Percentiles rank a stretch among this genome's conserved stretches.
phyloP scores from a whole-genome alignment of 2,113 vertebrate genomes.

The Nerophis ophidion region DNA sequence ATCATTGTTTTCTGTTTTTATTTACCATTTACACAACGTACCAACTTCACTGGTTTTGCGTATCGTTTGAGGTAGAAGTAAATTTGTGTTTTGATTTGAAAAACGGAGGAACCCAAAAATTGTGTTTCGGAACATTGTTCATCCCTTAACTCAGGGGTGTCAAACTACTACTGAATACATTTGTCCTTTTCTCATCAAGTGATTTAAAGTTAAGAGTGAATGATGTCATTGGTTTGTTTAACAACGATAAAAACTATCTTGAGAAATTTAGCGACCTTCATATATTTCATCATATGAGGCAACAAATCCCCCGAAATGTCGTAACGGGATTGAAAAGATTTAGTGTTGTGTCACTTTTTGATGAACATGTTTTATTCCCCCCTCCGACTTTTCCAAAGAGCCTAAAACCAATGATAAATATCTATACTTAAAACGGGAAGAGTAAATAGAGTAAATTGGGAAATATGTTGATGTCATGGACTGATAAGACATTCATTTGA shows the following conservation, averaged over 20 bases:
- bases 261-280: not conserved
- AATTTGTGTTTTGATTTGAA: no score
- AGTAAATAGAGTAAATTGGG: not conserved
- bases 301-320: constrained; percentile 10
- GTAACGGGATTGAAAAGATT: constrained; percentile 21
- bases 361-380: constrained; percentile 30
- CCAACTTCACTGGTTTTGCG: no score
- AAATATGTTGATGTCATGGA: constrained; percentile 41
- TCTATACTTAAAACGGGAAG: constrained; percentile 6
- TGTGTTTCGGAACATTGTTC: no score
- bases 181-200: not conserved
- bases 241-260: not conserved
- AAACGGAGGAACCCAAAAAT: no score
- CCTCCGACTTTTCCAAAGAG: constrained; percentile 12
- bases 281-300: not conserved
- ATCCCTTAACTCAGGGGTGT: no score
- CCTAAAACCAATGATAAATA: constrained; percentile 28
- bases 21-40: no score
- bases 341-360: constrained; percentile 13
- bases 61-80: no score
- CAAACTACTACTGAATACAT: no score
- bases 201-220: not conserved
- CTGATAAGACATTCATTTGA: constrained; percentile 31
- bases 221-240: constrained; percentile 6
- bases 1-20: no score